Evolutionary conservation across 2,113 vertebrate species (phyloP), one percentile per base, ranked within the genome.

Genomic region (Canis aureus): DNA sequence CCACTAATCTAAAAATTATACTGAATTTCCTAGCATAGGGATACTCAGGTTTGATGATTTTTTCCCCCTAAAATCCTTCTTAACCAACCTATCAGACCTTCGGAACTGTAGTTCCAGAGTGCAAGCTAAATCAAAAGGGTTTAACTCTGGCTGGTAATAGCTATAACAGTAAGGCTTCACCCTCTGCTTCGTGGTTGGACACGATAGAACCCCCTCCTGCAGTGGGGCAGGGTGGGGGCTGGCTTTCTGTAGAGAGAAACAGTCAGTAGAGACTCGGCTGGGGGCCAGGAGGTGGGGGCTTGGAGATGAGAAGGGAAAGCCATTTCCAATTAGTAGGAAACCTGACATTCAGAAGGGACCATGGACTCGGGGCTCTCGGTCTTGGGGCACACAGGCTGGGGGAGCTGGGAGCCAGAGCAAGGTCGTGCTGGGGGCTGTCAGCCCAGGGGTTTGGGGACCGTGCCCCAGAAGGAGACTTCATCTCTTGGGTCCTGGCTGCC

Each of bases 291-390:
- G 22, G 11, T 71, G 66, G 17, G 8, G 60, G n/a, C 73, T 94
- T 35, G 9, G 35, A 62, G 57, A 27, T 8, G 4, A 79, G 35
- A 91, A n/a, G 35, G 43, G 55, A 23, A 76, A 32, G 59, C 2
- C 0, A 0, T 51, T 60, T 79, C 35, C 15, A 38, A 0, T 32
- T 60, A 11, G 55, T 51, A 38, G 80, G 74, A 85, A 74, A 27
- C 5, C 38, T 11, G 2, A 22, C 10, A 92, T 95, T 64, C 88
- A 57, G 89, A 95, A 85, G 76, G 71, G 95, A 96, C 88, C 90
- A 27, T 19, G 3, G 64, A 94, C 92, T 89, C 11, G 59, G 11
- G 0, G n/a, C 4, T 49, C 10, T 59, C 10, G 0, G 0, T 57
- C 15, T 7, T 1, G 3, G 55, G 62, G 29, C 10, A 11, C 32